A percentile compares a stretch with the other conserved stretches of the same genome.
Evolutionary conservation across 2,797 vertebrate species (phyloP).

Genomic region (Okamejei kenojei): DNA sequence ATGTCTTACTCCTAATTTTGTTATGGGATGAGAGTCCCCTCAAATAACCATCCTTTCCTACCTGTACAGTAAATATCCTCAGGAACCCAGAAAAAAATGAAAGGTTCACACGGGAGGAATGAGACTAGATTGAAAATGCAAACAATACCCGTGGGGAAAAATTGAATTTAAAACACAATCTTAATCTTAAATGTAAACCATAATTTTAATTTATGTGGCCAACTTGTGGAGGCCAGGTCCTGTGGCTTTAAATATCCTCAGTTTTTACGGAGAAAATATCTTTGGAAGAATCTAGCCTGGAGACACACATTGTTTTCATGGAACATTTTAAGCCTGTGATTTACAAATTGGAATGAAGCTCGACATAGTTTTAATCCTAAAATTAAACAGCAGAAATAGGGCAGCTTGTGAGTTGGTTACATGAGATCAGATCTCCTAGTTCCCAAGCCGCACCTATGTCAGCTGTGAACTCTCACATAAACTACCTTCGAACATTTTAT

Average conservation of each 20-base stretch:
- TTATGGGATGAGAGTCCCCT: not conserved
- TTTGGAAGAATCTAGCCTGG: not conserved
- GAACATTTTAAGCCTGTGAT: not conserved
- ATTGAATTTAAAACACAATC: not conserved
- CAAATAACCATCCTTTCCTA: not conserved
- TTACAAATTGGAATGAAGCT: not conserved
- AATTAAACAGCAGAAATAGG: not conserved
- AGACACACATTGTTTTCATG: not conserved
- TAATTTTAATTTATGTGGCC: not conserved
- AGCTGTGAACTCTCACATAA: not conserved
- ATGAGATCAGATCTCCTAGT: not conserved
- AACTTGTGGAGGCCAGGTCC: not conserved
- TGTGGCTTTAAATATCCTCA: not conserved
- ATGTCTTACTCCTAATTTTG: not conserved
- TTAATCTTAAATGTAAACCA: not conserved
- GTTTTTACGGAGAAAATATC: not conserved
- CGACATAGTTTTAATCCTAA: not conserved
- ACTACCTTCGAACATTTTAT: not conserved
- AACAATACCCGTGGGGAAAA: not conserved
- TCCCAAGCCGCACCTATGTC: not conserved
- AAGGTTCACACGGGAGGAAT: not conserved
- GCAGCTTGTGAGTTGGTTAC: not conserved
- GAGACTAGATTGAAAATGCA: not conserved
- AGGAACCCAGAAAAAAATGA: not conserved
- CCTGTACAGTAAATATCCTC: not conserved